Percentiles rank a stretch among this genome's conserved stretches.
These are phyloP conservation scores for Coptodon rendalli DNA, from an alignment of 2,113 vertebrate genomes.

Conservation along the genomic window DNA sequence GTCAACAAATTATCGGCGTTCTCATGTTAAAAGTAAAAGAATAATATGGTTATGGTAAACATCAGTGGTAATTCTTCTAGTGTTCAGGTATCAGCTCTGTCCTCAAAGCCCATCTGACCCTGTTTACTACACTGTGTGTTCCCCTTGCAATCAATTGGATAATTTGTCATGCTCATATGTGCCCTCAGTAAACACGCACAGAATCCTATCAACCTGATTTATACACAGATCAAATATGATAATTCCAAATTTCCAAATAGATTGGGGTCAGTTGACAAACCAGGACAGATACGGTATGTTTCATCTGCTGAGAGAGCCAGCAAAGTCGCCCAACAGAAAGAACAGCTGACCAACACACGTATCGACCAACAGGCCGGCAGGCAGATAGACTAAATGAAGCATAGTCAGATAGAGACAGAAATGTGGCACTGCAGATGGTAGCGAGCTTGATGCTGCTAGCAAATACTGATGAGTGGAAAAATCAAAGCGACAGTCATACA, in stretches of 20 bases:
- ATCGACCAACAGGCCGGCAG: background rate
- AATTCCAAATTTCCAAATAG: conserved; percentile 2
- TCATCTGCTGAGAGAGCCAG: background rate
- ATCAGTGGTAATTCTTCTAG: background rate
- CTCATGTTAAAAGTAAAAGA: background rate
- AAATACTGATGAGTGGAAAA: conserved; percentile 60
- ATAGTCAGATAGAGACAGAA: background rate
- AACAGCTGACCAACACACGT: background rate
- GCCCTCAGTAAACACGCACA: background rate
- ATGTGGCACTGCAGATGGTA: conserved; percentile 5
- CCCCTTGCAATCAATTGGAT: background rate
- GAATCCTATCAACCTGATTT: conserved; percentile 3
- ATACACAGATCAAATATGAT: background rate
- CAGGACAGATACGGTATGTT: background rate
- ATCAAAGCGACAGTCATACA: conserved; percentile 60
- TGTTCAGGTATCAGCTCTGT: background rate
- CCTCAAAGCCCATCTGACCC: background rate
- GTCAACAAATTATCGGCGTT: background rate
- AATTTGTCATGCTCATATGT: background rate
- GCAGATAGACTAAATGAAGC: background rate
- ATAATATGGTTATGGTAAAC: background rate
- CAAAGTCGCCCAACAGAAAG: background rate
- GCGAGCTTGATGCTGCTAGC: conserved; percentile 7
- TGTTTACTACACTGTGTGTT: background rate
- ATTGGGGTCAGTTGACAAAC: background rate